A percentile compares a stretch with the other conserved stretches of the same genome.
These are phyloP conservation scores for Leptopilina boulardi DNA, from an alignment of 1,140 invertebrate genomes.

Conservation along the genomic window DNA sequence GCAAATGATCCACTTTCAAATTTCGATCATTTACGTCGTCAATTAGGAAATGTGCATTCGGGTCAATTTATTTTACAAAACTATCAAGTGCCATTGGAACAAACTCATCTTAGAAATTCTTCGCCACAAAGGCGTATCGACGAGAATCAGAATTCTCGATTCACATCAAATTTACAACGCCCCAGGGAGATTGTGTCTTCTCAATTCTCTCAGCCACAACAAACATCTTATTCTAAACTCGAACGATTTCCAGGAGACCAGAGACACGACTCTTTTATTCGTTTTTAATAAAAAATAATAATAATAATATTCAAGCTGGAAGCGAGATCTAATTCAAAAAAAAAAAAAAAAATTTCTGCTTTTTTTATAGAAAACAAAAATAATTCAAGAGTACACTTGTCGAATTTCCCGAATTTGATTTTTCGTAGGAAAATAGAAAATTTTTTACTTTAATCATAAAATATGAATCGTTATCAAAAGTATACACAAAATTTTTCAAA, in stretches of 20 bases:
- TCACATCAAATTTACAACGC: not conserved
- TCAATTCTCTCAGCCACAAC: conserved; percentile 42
- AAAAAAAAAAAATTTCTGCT: no score
- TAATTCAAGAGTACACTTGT: no score
- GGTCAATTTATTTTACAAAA: conserved; percentile 44
- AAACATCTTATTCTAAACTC: conserved; percentile 60
- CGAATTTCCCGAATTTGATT: no score
- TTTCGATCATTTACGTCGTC: conserved; percentile 21
- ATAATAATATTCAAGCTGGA: no score
- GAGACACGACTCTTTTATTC: conserved; percentile 52
- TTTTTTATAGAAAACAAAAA: no score
- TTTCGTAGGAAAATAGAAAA: no score
- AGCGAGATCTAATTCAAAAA: no score
- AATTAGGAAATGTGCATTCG: conserved; percentile 43
- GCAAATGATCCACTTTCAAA: conserved; percentile 41
- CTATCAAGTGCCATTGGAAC: conserved; percentile 5
- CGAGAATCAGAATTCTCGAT: not conserved
- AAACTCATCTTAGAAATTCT: not conserved
- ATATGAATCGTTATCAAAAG: no score
- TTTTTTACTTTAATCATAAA: no score
- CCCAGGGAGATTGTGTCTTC: not conserved
- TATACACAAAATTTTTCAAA: no score
- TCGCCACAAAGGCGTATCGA: not conserved
- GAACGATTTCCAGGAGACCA: conserved; percentile 60
- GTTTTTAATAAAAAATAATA: not conserved